phyloP scores from a whole-genome alignment of 2,888 invertebrate genomes.

The Coleophora deauratella region DNA sequence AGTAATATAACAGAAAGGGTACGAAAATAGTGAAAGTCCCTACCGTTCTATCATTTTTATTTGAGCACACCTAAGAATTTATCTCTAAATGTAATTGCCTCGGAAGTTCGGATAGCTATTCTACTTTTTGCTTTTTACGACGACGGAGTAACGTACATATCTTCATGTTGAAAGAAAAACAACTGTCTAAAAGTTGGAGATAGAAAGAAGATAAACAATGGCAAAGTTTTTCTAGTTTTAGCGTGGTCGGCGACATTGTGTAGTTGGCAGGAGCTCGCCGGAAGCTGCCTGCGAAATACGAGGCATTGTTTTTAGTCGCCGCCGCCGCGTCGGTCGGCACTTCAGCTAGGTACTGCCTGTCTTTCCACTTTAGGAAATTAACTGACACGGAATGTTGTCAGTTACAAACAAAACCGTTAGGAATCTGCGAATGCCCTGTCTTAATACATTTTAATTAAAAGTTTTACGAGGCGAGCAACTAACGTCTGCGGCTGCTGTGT shows the following conservation, averaged over 20 bases:
- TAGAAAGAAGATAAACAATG: slow-evolving; percentile 50
- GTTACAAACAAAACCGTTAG: slow-evolving; percentile 49
- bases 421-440: slow-evolving; percentile 43
- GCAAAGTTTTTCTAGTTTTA: slow-evolving; percentile 53
- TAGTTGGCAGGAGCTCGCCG: slow-evolving; percentile 47
- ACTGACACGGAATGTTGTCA: slow-evolving; percentile 55
- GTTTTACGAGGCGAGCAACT: slow-evolving; percentile 41
- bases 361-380: slow-evolving; percentile 63
- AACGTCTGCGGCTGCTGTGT: slow-evolving; percentile 38
- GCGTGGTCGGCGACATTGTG: slow-evolving; percentile 47
- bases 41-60: no score
- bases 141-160: slow-evolving; percentile 13
- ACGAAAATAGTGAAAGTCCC: no score
- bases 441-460: slow-evolving; percentile 68
- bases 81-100: no score
- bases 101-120: slow-evolving; percentile 19
- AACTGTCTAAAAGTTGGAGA: slow-evolving; percentile 44
- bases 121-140: slow-evolving; percentile 28
- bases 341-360: slow-evolving; percentile 30
- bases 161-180: slow-evolving; percentile 32
- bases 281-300: slow-evolving; percentile 47
- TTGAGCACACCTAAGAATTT: no score
- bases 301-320: slow-evolving; percentile 50
- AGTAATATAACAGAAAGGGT: neutral
- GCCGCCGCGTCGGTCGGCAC: slow-evolving; percentile 27